phyloP scores from a whole-genome alignment of 2,113 vertebrate genomes.

The Gobio gobio region DNA sequence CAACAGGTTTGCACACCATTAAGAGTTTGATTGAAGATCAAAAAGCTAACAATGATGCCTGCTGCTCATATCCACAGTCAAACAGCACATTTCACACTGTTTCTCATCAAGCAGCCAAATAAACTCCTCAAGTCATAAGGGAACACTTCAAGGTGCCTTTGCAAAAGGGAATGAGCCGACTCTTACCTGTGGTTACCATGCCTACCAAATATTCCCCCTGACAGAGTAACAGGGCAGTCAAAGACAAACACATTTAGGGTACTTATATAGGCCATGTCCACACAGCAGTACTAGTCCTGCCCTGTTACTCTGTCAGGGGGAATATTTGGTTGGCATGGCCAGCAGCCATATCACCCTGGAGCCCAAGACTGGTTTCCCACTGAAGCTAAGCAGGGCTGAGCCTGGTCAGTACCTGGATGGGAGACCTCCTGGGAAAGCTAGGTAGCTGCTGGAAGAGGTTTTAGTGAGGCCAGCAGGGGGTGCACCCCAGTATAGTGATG shows the following conservation, averaged over 20 bases:
- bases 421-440: too few relatives aligned
- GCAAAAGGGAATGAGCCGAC: constrained; percentile 4
- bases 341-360: too few relatives aligned
- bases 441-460: too few relatives aligned
- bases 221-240: constrained; percentile 14
- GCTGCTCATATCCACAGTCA: neutral
- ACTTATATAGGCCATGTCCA: too few relatives aligned
- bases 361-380: too few relatives aligned
- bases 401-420: too few relatives aligned
- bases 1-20: neutral
- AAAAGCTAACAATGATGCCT: neutral
- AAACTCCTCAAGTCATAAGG: constrained; percentile 6
- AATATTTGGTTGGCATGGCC: too few relatives aligned
- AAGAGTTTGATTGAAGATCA: constrained; percentile 13
- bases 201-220: constrained; percentile 18
- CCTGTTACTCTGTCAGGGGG: too few relatives aligned
- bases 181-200: constrained; percentile 48
- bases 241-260: constrained; percentile 3
- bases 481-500: too few relatives aligned
- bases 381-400: too few relatives aligned
- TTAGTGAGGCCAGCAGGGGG: too few relatives aligned
- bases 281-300: too few relatives aligned
- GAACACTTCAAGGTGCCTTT: constrained; percentile 39
- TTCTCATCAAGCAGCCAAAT: constrained; percentile 39
- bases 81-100: neutral